Base-by-base conservation (phyloP, 2,797 vertebrate species). In the Tenualosa thibaudeaui region DNA sequence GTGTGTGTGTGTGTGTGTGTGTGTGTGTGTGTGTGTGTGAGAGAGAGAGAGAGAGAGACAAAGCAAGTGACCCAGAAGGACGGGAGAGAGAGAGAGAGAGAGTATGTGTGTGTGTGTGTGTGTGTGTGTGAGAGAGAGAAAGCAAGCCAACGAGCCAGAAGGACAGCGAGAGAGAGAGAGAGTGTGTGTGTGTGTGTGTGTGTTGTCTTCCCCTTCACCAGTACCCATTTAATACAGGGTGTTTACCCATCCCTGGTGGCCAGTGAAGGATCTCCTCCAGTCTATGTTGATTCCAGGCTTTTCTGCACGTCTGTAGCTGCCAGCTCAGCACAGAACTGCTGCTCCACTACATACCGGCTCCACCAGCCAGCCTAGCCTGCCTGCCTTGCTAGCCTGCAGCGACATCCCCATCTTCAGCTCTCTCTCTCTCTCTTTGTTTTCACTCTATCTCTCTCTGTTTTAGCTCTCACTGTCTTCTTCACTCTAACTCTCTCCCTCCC, bases 241-340 rank as follows among this genome's bases (percentile, higher is more conserved):
- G 51, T 40, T 82, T 54, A 82, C n/a, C 26, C 56, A 15, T 82
- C 56, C 50, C 31, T 37, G 46, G 31, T 78, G 26, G n/a, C 75
- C n/a, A 40, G 31, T 68, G 37, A 24, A 31, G 40, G 26, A 51
- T 60, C 24, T 68, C 17, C 46, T 26, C 31, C 46, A 46, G 53
- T 53, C 19, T 24, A 7, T 78, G 71, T 78, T 78, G 71, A 78
- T 78, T 46, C 71, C 71, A 78, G 40, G 71, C 71, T 78, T 78
- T 46, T 78, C 40, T 78, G 5, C 12, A 24, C 15, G 17, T 43
- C 7, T 78, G 71, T 13, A 78, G 5, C 71, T 43, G 71, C 37
- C 40, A 5, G 37, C 19, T 78, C 71, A 78, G 71, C 71, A 43
- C 26, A 71, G 65, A 3, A 31, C 71, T 17, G 37, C 71, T 78